Evolutionary conservation across 1,140 invertebrate genomes (phyloP).

Genomic region (Neotoxoptera formosana): DNA sequence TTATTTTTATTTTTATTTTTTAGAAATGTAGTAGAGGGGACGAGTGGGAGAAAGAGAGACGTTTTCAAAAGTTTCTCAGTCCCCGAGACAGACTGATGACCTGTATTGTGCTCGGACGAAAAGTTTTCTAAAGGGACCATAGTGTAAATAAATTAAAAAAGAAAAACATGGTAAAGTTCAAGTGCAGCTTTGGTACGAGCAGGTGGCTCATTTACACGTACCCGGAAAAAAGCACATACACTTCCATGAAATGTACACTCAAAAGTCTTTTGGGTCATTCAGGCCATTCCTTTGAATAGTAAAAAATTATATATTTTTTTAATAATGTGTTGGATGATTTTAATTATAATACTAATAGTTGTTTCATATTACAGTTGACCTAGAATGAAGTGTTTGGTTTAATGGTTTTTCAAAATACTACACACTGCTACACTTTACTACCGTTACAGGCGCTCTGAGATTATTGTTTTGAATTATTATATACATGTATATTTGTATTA

Average conservation of each 20-base stretch:
- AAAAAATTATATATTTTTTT: slow-evolving; percentile 24
- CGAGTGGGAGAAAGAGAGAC: not conserved
- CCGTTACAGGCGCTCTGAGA: not conserved
- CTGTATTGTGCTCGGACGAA: slow-evolving; percentile 32
- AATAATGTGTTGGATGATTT: slow-evolving; percentile 24
- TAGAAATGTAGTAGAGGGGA: not conserved
- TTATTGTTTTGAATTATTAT: not conserved
- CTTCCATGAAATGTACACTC: not conserved
- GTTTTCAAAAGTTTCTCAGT: slow-evolving; percentile 27
- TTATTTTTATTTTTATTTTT: slow-evolving; percentile 29
- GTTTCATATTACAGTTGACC: slow-evolving; percentile 8
- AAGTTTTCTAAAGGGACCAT: slow-evolving; percentile 37
- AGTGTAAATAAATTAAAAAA: slow-evolving; percentile 50
- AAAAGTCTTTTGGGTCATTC: slow-evolving; percentile 1
- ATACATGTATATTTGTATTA: not conserved
- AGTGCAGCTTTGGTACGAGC: slow-evolving; percentile 23
- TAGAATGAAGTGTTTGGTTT: slow-evolving; percentile 3
- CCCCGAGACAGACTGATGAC: slow-evolving; percentile 48
- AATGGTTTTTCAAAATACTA: slow-evolving; percentile 17
- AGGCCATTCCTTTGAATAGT: not conserved
- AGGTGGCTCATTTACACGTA: slow-evolving; percentile 52
- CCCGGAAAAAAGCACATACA: slow-evolving; percentile 29
- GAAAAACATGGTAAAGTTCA: slow-evolving; percentile 41
- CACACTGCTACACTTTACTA: not conserved
- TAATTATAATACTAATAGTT: slow-evolving; percentile 3